Conservation (phyloP, 2,888 invertebrate species). For the Agrochola litura region DNA sequence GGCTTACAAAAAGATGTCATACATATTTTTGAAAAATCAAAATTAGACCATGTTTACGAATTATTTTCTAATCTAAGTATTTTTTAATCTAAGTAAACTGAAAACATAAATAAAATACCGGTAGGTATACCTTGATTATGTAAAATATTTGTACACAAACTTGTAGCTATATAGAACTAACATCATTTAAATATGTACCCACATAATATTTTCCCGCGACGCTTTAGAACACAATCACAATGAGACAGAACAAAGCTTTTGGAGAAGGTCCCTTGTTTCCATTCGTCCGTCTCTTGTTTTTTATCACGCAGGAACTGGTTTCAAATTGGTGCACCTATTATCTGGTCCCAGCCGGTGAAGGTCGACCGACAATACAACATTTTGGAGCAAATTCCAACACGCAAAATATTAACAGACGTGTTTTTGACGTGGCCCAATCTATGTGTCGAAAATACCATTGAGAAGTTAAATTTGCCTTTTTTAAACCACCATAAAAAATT, state of each 20-base stretch:
- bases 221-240: slow-evolving; percentile 64
- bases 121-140: too few relatives aligned
- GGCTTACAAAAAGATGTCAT: neutral
- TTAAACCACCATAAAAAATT: neutral
- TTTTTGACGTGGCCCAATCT: slow-evolving; percentile 61
- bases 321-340: slow-evolving; percentile 89
- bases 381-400: slow-evolving; percentile 88
- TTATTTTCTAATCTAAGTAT: too few relatives aligned
- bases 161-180: neutral
- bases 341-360: slow-evolving; percentile 86
- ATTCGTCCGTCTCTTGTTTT: slow-evolving; percentile 82
- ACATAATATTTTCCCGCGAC: slow-evolving; percentile 56
- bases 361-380: slow-evolving; percentile 85
- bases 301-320: slow-evolving; percentile 85
- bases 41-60: too few relatives aligned
- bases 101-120: too few relatives aligned
- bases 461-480: neutral
- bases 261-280: slow-evolving; percentile 82
- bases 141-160: neutral
- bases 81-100: too few relatives aligned
- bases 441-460: slow-evolving; percentile 36
- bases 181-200: slow-evolving; percentile 18
- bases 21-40: too few relatives aligned
- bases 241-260: slow-evolving; percentile 79
- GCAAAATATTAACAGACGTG: slow-evolving; percentile 84